A percentile compares a stretch with the other conserved stretches of the same genome.
Conservation (phyloP, 1,140 invertebrate genomes). For the Ylistrum balloti region DNA sequence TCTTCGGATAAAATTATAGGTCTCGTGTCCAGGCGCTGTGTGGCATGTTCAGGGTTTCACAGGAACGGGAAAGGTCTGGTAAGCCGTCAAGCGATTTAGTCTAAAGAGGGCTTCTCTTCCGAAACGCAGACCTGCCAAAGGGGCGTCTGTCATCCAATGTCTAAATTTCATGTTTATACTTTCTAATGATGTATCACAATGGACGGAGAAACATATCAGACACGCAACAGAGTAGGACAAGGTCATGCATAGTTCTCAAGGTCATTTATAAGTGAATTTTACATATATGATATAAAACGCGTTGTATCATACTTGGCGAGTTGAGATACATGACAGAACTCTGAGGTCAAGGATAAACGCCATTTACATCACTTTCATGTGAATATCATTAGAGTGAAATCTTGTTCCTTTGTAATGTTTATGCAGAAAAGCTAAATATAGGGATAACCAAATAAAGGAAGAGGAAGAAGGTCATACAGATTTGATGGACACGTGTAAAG, state of each 20-base stretch:
- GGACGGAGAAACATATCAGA: not conserved
- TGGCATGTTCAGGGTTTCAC: not conserved
- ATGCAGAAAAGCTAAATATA: no score
- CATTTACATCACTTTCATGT: no score
- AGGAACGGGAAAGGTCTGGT: not conserved
- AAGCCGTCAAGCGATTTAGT: not conserved
- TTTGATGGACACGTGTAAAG: no score
- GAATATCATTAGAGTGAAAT: no score
- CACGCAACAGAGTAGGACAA: conserved; percentile 1
- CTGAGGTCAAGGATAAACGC: no score
- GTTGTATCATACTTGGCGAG: no score
- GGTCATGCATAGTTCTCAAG: not conserved
- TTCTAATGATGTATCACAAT: not conserved
- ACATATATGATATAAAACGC: no score
- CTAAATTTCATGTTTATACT: not conserved
- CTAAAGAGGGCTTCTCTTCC: not conserved
- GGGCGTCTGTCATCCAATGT: not conserved
- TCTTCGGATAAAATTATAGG: not conserved
- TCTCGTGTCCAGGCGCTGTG: not conserved
- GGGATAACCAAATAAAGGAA: no score
- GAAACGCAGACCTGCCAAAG: not conserved
- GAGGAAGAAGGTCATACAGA: no score
- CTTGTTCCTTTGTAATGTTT: no score
- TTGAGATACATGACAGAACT: no score
- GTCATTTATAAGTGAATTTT: not conserved